These are phyloP conservation scores for Nipponacmea schrenckii DNA, from an alignment of 2,888 invertebrate species.

Conservation along the genomic window DNA sequence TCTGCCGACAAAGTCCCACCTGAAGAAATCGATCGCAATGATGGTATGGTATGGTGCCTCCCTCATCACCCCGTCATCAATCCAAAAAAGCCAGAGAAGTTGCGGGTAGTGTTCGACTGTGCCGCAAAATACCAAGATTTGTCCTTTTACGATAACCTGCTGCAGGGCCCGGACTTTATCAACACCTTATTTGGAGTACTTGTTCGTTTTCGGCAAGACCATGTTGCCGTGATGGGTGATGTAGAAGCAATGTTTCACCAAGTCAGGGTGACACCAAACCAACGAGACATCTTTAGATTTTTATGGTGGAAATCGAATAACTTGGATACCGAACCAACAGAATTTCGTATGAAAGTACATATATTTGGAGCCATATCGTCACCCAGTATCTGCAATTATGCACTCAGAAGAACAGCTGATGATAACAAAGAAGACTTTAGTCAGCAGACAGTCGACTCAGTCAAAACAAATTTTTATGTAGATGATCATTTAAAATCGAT, in stretches of 20 bases:
- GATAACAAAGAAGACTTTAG: constrained; percentile 6
- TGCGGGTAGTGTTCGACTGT: constrained; percentile 34
- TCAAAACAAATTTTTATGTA: constrained; percentile 26
- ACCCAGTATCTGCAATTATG: constrained; percentile 5
- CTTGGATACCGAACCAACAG: background rate
- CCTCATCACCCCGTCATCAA: constrained; percentile 31
- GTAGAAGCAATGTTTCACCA: constrained; percentile 33
- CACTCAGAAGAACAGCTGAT: constrained; percentile 1
- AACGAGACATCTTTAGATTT: constrained; percentile 29
- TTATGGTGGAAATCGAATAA: constrained; percentile 29
- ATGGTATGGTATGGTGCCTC: constrained; percentile 30
- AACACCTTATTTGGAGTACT: constrained; percentile 36
- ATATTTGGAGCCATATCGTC: constrained; percentile 14
- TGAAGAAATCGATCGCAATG: background rate
- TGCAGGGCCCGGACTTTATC: constrained; percentile 38
- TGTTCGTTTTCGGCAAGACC: constrained; percentile 33
- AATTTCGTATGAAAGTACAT: constrained; percentile 11
- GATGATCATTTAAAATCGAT: constrained; percentile 30
- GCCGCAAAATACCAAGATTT: constrained; percentile 29
- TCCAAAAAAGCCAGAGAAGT: constrained; percentile 25
- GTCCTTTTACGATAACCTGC: constrained; percentile 35
- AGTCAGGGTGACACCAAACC: constrained; percentile 24
- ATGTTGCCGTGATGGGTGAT: constrained; percentile 32
- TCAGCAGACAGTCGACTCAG: background rate
- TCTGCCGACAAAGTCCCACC: constrained; percentile 21